These are phyloP conservation scores for Limonius californicus DNA, from an alignment of 1,140 invertebrate genomes.

Conservation along the genomic window DNA sequence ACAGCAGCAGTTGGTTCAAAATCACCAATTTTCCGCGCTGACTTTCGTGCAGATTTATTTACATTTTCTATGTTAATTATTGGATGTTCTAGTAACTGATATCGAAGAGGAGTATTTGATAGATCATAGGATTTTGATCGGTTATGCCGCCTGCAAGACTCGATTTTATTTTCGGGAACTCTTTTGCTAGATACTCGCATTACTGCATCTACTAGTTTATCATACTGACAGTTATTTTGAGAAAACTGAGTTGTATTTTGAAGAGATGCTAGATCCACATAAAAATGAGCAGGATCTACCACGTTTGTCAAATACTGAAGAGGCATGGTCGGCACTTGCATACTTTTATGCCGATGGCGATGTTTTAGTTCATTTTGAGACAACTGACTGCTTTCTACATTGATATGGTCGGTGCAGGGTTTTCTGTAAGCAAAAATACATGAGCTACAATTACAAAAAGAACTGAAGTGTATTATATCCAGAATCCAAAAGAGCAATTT, in stretches of 20 bases:
- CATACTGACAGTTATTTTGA: slow-evolving; percentile 28
- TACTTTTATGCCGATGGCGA: slow-evolving; percentile 21
- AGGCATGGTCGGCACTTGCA: slow-evolving; percentile 14
- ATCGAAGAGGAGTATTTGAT: slow-evolving; percentile 46
- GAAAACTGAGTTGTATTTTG: slow-evolving; percentile 33
- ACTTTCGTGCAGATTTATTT: slow-evolving; percentile 21
- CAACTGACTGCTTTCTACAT: slow-evolving; percentile 17
- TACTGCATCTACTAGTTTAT: slow-evolving; percentile 35
- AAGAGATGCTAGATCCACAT: slow-evolving; percentile 32
- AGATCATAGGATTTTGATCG: slow-evolving; percentile 24
- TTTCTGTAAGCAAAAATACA: slow-evolving; percentile 25
- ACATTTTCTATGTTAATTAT: slow-evolving; percentile 40
- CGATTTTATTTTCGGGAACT: slow-evolving; percentile 19
- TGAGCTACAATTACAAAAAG: neutral
- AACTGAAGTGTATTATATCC: no score
- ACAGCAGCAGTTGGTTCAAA: slow-evolving; percentile 20
- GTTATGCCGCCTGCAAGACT: slow-evolving; percentile 46
- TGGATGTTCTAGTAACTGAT: slow-evolving; percentile 49
- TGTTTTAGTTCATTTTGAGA: slow-evolving; percentile 9
- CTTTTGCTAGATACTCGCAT: slow-evolving; percentile 32
- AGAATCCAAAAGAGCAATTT: no score
- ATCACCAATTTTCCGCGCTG: slow-evolving; percentile 19
- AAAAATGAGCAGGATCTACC: slow-evolving; percentile 32
- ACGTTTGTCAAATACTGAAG: slow-evolving; percentile 31
- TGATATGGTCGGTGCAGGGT: slow-evolving; percentile 27